Evolutionary conservation across 92 coral and sea anemone genomes (phyloP), one percentile per base, ranked within the genome.

Genomic region (Epizoanthus rinbou): DNA sequence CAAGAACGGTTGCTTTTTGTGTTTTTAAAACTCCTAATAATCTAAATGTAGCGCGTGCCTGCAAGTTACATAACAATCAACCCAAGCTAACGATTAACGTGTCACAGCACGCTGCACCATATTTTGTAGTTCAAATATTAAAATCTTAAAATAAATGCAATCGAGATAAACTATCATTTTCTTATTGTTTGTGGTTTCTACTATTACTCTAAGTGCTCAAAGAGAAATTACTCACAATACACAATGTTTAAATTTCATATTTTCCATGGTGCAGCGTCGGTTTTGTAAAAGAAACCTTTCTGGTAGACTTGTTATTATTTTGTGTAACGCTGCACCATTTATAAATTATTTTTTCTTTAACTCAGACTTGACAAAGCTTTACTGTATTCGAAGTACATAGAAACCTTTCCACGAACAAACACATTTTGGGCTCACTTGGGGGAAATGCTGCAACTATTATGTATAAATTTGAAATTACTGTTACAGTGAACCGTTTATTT

Each of bases 251-350:
- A 18, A 39, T 13, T n/a, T 74, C 47, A 74, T 53, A 24, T 37
- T 54, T 45, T 74, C 56, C 57, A 10, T 74, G 79, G 79, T 74
- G 64, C 79, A 74, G 79, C 64, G 79, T 74, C n/a, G 8, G 16
- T 45, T 73, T 74, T 21, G 1, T 74, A 50, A 1, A 18, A 23
- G 24, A 74, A 21, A 53, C 13, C 13, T 24, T 18, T 74, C 3
- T 23, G 18, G 10, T 47, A 28, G 13, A 22, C 23, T 23, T 17
- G 54, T 54, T 18, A 1, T 23, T 39, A 73, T 52, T 39, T 7
- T 1, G 63, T 45, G 0, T 24, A 54, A 74, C 79, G 79, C n/a
- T 74, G 56, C 64, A 52, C 79, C 79, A 23, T 74, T 74, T 74
- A 52, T 45, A 54, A 74, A 74, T 6, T 47, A 50, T 24, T 6